Percentiles rank a stretch among this genome's conserved stretches.
phyloP scores from a whole-genome alignment of 2,888 invertebrate genomes.

The Bibio marci region DNA sequence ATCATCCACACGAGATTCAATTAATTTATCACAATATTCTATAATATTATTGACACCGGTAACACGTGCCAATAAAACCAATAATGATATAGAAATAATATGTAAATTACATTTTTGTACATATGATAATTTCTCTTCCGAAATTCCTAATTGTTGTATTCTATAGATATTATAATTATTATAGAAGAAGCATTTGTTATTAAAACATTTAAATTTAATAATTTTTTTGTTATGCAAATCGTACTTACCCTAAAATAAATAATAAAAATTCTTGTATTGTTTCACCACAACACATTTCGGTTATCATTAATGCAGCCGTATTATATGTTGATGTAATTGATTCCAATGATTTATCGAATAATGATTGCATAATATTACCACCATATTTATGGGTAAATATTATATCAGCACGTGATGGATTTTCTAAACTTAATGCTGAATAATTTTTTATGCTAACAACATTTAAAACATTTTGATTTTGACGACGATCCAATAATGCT shows the following conservation, averaged over 20 bases:
- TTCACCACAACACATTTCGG: constrained; percentile 79
- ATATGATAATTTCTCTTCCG: constrained; percentile 48
- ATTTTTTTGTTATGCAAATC: too few species aligned
- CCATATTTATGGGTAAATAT: constrained; percentile 95
- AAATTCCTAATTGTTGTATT: constrained; percentile 57
- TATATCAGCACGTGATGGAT: constrained; percentile 82
- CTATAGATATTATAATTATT: too few species aligned
- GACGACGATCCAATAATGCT: constrained; percentile 80
- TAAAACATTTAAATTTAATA: too few species aligned
- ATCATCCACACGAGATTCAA: constrained; percentile 45
- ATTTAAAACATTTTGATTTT: constrained; percentile 53
- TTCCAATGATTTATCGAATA: constrained; percentile 34
- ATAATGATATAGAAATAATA: constrained; percentile 51
- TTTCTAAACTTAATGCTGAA: constrained; percentile 59
- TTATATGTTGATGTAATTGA: constrained; percentile 57
- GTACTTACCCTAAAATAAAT: constrained; percentile 57
- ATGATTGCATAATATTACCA: constrained; percentile 34
- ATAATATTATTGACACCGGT: constrained; percentile 25
- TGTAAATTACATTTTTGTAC: constrained; percentile 72
- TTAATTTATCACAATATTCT: constrained; percentile 24
- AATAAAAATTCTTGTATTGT: constrained; percentile 78
- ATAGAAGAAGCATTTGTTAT: too few species aligned
- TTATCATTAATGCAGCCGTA: constrained; percentile 74
- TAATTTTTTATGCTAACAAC: constrained; percentile 32
- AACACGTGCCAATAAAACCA: constrained; percentile 38